These are phyloP conservation scores for Aphelocoma californica DNA, from an alignment of 2,797 vertebrate genomes.

Conservation along the genomic window DNA sequence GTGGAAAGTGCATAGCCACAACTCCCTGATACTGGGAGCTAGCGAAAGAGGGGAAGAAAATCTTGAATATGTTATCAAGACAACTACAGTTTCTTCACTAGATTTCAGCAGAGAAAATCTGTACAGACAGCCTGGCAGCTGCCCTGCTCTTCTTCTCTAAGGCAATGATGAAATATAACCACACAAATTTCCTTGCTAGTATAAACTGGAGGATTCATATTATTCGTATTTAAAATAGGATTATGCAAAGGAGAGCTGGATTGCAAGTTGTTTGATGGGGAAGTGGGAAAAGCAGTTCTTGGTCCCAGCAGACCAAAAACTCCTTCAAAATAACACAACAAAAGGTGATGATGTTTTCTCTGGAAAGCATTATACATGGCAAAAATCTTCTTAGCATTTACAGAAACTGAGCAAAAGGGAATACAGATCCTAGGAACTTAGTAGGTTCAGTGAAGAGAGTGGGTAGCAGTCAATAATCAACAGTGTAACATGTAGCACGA, in stretches of 20 bases:
- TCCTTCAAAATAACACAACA: slow-evolving; percentile 21
- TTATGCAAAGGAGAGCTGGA: slow-evolving; percentile 35
- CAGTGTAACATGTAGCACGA: not conserved
- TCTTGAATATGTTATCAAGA: not conserved
- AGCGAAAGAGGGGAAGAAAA: not conserved
- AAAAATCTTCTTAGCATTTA: slow-evolving; percentile 42
- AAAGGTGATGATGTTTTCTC: slow-evolving; percentile 21
- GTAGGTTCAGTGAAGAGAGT: not conserved
- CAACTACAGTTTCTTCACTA: not conserved
- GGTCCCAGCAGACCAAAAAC: slow-evolving; percentile 7
- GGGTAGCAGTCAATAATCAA: not conserved
- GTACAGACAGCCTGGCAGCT: not conserved
- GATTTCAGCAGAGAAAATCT: slow-evolving; percentile 21
- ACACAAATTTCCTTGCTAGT: slow-evolving; percentile 2
- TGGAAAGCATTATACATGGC: not conserved
- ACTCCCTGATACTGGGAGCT: not conserved
- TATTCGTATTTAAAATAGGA: slow-evolving; percentile 28
- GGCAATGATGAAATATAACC: slow-evolving; percentile 23
- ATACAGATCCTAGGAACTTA: not conserved
- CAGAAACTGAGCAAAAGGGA: slow-evolving; percentile 17
- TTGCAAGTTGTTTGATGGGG: not conserved
- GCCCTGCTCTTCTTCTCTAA: not conserved
- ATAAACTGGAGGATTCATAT: slow-evolving; percentile 14
- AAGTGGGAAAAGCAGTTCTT: slow-evolving; percentile 5
- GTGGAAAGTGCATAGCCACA: not conserved